Conservation (phyloP, 2,113 vertebrate species). For the Percopsis transmontana region DNA sequence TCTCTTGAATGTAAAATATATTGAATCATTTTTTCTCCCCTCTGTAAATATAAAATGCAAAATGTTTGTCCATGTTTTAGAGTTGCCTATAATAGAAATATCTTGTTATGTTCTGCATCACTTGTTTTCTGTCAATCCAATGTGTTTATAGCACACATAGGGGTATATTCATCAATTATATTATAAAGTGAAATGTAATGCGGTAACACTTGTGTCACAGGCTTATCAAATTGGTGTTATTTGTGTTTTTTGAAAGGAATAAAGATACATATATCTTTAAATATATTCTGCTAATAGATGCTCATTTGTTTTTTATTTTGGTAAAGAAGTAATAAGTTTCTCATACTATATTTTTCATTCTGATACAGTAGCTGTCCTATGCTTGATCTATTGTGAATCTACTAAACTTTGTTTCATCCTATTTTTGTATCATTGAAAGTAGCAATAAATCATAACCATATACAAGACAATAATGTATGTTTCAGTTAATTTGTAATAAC, state of each 20-base stretch:
- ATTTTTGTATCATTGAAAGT: conserved; percentile 69
- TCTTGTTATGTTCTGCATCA: conserved; percentile 79
- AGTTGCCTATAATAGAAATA: conserved; percentile 56
- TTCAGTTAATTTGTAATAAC: not conserved
- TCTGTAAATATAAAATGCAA: conserved; percentile 83
- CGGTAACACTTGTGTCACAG: not conserved
- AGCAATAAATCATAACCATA: conserved; percentile 71
- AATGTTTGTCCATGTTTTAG: conserved; percentile 63
- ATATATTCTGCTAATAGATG: conserved; percentile 14
- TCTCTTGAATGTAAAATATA: conserved; percentile 83
- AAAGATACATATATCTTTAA: not conserved
- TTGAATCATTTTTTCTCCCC: conserved; percentile 70
- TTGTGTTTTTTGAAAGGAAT: conserved; percentile 3
- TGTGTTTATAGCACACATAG: conserved; percentile 70
- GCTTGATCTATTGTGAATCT: conserved; percentile 29
- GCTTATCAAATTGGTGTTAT: not conserved
- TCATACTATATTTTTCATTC: conserved; percentile 48
- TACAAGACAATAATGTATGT: not conserved
- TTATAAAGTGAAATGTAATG: conserved; percentile 45
- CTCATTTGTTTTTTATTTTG: conserved; percentile 37
- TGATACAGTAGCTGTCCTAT: conserved; percentile 18
- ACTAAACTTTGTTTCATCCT: conserved; percentile 39
- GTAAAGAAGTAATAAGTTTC: conserved; percentile 34
- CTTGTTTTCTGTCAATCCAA: conserved; percentile 63
- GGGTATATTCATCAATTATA: conserved; percentile 45